Evolutionary conservation across 2,888 invertebrate species (phyloP), one percentile per base, ranked within the genome.

Genomic region (Pocota personata): DNA sequence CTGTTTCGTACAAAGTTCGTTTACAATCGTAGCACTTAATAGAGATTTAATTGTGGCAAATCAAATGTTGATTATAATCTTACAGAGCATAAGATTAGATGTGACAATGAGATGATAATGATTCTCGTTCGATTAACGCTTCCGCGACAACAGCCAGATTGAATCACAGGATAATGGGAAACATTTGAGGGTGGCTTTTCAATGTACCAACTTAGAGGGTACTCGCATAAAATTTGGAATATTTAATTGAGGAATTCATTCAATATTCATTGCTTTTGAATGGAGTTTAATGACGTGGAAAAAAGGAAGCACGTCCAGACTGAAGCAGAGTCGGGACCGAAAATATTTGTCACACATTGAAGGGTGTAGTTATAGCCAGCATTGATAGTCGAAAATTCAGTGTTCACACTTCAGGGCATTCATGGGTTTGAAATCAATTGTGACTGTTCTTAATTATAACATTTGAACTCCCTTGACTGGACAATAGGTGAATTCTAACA

Each of bases 11-110:
- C 24, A 2, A 2, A 4, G 24, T 46, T 57, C 19, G 64, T 21
- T 24, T 6, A 10, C 27, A 27, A 66, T 52, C 50, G 52, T 71
- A 66, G 35, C 5, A 50, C 27, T 67, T 67, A 72, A 78, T 60
- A 48, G 67, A 67, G 78, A 78, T 78, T 83, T 83, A 83, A 83
- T 83, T 78, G 83, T 27, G 72, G 55, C 35, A 57, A 75, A 57
- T 64, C 55, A 69, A 79, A 24, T 67, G 62, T 75, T 72, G 48
- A 58, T 79, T 69, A 52, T 73, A 27, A 60, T 72, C 71, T 57
- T 30, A 6, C 1, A 3, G 27, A 55, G n/a, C 52, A 12, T 37
- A 6, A 43, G 30, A 76, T 40, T 37, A 24, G 58, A 58, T 19
- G 14, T 27, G 78, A 60, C 27, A 43, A 62, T 60, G 24, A 32